Base-by-base conservation (phyloP, 2,113 vertebrate species). In the Papio anubis region DNA sequence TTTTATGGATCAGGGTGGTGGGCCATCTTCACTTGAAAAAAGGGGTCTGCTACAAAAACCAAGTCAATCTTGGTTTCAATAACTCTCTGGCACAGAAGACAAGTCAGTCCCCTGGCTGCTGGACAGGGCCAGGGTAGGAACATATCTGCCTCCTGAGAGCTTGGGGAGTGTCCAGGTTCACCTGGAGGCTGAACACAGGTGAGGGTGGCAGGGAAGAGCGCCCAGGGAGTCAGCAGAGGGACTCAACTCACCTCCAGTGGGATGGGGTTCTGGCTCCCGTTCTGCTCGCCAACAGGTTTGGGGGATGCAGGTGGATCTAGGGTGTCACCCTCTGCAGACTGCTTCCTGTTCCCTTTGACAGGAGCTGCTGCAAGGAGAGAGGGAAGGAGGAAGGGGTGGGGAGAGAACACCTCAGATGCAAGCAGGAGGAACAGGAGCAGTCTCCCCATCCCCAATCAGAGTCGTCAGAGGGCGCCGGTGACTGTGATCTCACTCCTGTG, bases 321-420 rank as follows among this genome's bases (percentile, higher is more conserved):
- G 55, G 79, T 9, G 8, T 97, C 90, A 2, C 87, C 50, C 8
- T 93, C 98, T 57, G 97, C 97, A 14, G 94, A 75, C 57, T 64
- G 97, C 32, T 97, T 98, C 86, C 66, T 91, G 76, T 97, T 98
- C 85, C 88, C 98, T 96, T 94, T 98, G 81, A 96, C 61, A 48
- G 97, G 92, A 59, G 97, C 93, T 66, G 98, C 97, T 98, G 96
- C 30, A n/a, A 81, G 50, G 12, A 94, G 50, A 84, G 32, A 61
- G 27, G 64, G 20, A 6, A 43, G 61, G 45, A 30, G 11, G 57
- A 27, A 27, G 35, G 0, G 43, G 30, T 61, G 20, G 61, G 20
- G 9, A 21, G 40, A 79, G 61, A 6, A 35, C 55, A 16, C 3
- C 5, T 94, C 43, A 96, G 96, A 66, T 1, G 5, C 17, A 5